Conservation (phyloP, 2,888 invertebrate species). For the Aphrophora alni region DNA sequence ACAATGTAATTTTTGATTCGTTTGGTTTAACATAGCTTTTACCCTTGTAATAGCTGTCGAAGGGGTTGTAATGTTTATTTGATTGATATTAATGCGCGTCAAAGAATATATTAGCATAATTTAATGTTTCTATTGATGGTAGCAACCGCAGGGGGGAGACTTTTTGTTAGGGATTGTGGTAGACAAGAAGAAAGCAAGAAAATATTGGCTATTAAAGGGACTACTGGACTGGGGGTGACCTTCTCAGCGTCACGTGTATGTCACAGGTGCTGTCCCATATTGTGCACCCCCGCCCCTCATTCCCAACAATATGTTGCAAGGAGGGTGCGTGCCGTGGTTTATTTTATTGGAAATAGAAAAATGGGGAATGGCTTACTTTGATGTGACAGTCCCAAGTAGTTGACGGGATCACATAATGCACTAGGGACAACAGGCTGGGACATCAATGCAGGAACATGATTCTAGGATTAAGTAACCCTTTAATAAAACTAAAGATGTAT, state of each 20-base stretch:
- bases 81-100: constrained; percentile 38
- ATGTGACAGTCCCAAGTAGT: constrained; percentile 16
- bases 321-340: constrained; percentile 39
- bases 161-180: constrained; percentile 39
- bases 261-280: constrained; percentile 44
- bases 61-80: constrained; percentile 34
- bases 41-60: constrained; percentile 1
- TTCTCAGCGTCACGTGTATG: constrained; percentile 39
- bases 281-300: constrained; percentile 28
- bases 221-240: constrained; percentile 25
- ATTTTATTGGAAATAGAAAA: constrained; percentile 43
- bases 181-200: constrained; percentile 19
- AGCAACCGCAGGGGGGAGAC: constrained; percentile 26
- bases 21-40: not conserved
- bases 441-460: not conserved
- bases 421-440: not conserved
- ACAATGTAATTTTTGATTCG: not conserved
- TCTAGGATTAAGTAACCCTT: not conserved
- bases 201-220: constrained; percentile 39
- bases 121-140: constrained; percentile 18
- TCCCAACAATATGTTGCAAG: constrained; percentile 44
- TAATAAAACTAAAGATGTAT: no score
- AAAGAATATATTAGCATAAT: constrained; percentile 37
- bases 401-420: not conserved
- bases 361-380: constrained; percentile 38